A percentile compares a stretch with the other conserved stretches of the same genome.
phyloP scores from a whole-genome alignment of 1,140 invertebrate genomes.

The Aphaenogaster rudis region DNA sequence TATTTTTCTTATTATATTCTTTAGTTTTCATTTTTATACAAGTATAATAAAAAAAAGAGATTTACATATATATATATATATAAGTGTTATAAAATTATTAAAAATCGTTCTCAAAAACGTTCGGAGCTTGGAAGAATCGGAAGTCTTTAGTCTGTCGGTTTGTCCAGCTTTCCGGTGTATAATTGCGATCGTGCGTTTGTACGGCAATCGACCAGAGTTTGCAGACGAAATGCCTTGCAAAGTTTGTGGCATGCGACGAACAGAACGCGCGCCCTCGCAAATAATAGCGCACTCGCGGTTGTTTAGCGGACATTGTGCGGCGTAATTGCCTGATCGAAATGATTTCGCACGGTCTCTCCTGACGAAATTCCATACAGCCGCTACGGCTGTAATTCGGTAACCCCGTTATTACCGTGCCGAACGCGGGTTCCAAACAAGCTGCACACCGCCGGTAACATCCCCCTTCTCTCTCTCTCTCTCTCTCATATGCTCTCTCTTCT shows the following conservation, averaged over 20 bases:
- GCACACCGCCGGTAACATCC: conserved; percentile 22
- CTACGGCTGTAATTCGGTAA: conserved; percentile 48
- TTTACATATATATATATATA: not conserved
- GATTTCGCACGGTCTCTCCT: conserved; percentile 41
- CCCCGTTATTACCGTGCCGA: conserved; percentile 48
- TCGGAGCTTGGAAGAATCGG: not conserved
- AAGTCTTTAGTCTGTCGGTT: not conserved
- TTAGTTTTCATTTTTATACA: not conserved
- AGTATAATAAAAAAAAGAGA: not conserved
- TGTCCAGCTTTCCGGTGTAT: not conserved
- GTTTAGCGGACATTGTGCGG: conserved; percentile 51
- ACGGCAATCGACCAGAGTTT: not conserved
- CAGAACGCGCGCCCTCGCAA: conserved; percentile 26
- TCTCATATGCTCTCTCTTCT: not conserved
- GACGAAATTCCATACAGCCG: conserved; percentile 54
- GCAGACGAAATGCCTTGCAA: conserved; percentile 23
- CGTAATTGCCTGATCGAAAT: conserved; percentile 59
- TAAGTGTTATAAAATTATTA: not conserved
- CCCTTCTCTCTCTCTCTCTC: not conserved
- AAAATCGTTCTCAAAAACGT: not conserved
- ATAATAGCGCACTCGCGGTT: conserved; percentile 47
- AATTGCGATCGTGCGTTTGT: conserved; percentile 15
- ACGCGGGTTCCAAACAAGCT: conserved; percentile 41
- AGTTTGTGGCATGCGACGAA: conserved; percentile 15
- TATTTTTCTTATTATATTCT: not conserved